Evolutionary conservation across 2,888 invertebrate species (phyloP), one percentile per base, ranked within the genome.

Genomic region (Polymixis lichenea): DNA sequence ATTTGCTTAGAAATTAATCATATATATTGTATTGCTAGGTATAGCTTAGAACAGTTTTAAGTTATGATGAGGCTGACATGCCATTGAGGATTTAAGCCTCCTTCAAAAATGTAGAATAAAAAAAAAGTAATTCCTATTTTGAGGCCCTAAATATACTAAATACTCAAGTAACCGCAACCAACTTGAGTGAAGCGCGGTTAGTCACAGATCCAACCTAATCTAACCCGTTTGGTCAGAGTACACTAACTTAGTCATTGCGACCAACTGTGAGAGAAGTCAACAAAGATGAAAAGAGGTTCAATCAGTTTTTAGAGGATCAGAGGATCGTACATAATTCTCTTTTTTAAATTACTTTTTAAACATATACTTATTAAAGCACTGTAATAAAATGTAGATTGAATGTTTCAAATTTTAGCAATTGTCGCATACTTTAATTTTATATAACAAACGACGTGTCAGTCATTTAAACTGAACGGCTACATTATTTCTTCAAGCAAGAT

Each of bases 401-500:
- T 13, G 17, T 25, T 60, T 53, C 9, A 55, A 53, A 60, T 60
- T 46, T 51, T 6, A 32, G 32, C 32, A 28, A 55, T 62, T 19
- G 56, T 65, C 62, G 9, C 19, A 32, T 51, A 58, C 17, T 25
- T 58, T 65, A 13, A 80, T 78, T 80, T 80, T 25, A 51, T 22
- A 11, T n/a, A 53, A 58, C 58, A 53, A 80, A 78, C 73, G 64
- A 73, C 22, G 25, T 53, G 77, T 80, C 80, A 53, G 25, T 80
- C 51, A 72, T 64, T 80, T 72, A 25, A 58, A 56, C 15, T 25
- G 25, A 64, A 25, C 56, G 13, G 9, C 32, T 3, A 43, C 25
- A 46, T 53, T 25, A 65, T 56, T 80, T 25, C 43, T 51, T 51
- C 2, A n/a, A 51, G 25, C 43, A 43, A 56, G 43, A 73, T 46